These are phyloP conservation scores for Loris lydekkerianus DNA, from an alignment of 2,797 vertebrate genomes.

Conservation along the genomic window DNA sequence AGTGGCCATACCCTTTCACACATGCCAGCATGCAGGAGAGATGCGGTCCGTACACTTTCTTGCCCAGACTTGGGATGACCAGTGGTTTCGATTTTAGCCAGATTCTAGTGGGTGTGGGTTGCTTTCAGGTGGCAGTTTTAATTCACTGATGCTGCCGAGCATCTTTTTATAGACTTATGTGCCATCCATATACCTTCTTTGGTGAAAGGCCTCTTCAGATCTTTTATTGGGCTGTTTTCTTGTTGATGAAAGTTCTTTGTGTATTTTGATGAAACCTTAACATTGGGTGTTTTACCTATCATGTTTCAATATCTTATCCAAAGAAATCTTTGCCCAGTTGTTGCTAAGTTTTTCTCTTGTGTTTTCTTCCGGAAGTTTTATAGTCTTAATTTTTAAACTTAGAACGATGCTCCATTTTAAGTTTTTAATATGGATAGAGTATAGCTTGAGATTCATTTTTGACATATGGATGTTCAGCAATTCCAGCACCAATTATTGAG, in stretches of 20 bases:
- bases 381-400: not conserved
- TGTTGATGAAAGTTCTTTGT: not conserved
- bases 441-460: not conserved
- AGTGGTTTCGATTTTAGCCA: accelerated
- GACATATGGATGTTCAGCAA: not conserved
- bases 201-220: not conserved
- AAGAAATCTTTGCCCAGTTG: not conserved
- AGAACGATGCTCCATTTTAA: not conserved
- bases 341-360: not conserved
- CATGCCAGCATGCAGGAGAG: not conserved
- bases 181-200: accelerated
- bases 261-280: not conserved
- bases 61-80: accelerated
- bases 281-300: not conserved
- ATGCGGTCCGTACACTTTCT: too few species aligned
- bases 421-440: not conserved
- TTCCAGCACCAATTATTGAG: not conserved
- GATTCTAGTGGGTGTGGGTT: accelerated
- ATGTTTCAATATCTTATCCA: not conserved
- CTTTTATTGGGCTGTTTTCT: not conserved
- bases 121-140: not conserved
- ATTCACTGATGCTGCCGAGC: too few species aligned
- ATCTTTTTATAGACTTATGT: accelerated
- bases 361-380: not conserved
- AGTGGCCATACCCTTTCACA: not conserved